Conservation (phyloP, 2,888 invertebrate genomes). For the Nyleta sp. region DNA sequence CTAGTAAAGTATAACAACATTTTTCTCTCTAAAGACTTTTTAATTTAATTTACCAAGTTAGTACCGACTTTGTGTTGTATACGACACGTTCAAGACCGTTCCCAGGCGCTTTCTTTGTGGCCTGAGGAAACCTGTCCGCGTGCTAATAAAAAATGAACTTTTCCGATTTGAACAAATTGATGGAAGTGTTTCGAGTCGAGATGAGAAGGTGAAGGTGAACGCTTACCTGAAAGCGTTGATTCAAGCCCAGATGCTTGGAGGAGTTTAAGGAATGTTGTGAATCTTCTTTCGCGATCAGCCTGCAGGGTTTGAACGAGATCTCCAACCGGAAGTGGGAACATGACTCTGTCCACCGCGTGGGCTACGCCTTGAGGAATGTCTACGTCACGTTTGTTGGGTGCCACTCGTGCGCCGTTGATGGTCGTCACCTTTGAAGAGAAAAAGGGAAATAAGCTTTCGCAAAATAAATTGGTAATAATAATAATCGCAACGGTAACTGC, state of each 20-base stretch:
- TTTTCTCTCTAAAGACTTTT: not conserved
- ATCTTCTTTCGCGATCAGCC: conserved; percentile 91
- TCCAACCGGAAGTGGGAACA: conserved; percentile 95
- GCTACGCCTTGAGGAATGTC: conserved; percentile 93
- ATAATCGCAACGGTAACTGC: no score
- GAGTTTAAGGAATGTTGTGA: conserved; percentile 90
- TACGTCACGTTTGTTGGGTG: conserved; percentile 92
- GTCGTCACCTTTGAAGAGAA: conserved; percentile 89
- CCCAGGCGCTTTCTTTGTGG: conserved; percentile 25
- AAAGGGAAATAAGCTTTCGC: no score
- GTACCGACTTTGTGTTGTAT: conserved; percentile 13
- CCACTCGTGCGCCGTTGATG: conserved; percentile 92
- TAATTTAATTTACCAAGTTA: conserved; percentile 2
- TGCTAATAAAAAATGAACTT: conserved; percentile 11
- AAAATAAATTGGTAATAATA: no score
- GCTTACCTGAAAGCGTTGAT: conserved; percentile 88
- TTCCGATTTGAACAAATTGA: not conserved
- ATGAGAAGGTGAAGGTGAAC: conserved; percentile 1
- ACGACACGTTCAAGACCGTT: not conserved
- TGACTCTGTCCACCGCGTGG: conserved; percentile 92
- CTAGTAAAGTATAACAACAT: no score
- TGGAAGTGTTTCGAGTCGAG: not conserved
- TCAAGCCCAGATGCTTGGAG: conserved; percentile 90
- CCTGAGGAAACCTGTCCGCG: conserved; percentile 21
- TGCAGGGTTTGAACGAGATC: conserved; percentile 93